A percentile compares a stretch with the other conserved stretches of the same genome.
Evolutionary conservation across 2,113 vertebrate species (phyloP).

Genomic region (Labeo catla): DNA sequence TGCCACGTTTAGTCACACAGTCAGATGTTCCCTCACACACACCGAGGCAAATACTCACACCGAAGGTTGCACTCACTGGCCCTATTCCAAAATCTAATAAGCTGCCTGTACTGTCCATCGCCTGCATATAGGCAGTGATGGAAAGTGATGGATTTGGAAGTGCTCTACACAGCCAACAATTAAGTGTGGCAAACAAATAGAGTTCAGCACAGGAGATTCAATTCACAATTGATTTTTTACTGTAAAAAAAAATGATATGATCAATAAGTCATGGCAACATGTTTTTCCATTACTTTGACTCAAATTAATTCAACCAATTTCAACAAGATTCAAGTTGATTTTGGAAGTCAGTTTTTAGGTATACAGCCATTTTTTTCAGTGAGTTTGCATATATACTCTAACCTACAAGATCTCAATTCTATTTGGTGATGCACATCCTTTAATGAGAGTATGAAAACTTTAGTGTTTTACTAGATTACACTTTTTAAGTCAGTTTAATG

Average conservation of each 20-base stretch:
- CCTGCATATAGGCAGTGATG: background rate
- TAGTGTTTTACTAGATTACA: too few relatives aligned
- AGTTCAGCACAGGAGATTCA: background rate
- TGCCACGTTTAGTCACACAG: conserved; percentile 35
- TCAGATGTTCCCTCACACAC: conserved; percentile 20
- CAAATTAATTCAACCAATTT: background rate
- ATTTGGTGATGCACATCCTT: too few relatives aligned
- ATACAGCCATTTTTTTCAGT: too few relatives aligned
- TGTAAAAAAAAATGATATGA: background rate
- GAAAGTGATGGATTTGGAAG: too few relatives aligned
- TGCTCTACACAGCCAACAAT: background rate
- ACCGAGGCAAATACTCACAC: background rate
- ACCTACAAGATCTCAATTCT: too few relatives aligned
- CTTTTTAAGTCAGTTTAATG: too few relatives aligned
- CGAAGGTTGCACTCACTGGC: background rate
- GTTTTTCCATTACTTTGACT: too few relatives aligned
- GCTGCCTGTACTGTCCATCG: background rate
- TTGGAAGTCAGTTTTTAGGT: background rate
- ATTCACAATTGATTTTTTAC: background rate
- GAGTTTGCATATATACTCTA: too few relatives aligned
- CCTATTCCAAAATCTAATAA: background rate
- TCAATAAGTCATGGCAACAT: background rate
- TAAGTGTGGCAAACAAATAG: background rate
- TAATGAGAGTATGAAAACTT: too few relatives aligned
- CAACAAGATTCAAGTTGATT: background rate